phyloP scores from a whole-genome alignment of 1,140 invertebrate genomes.

The Apis cerana region DNA sequence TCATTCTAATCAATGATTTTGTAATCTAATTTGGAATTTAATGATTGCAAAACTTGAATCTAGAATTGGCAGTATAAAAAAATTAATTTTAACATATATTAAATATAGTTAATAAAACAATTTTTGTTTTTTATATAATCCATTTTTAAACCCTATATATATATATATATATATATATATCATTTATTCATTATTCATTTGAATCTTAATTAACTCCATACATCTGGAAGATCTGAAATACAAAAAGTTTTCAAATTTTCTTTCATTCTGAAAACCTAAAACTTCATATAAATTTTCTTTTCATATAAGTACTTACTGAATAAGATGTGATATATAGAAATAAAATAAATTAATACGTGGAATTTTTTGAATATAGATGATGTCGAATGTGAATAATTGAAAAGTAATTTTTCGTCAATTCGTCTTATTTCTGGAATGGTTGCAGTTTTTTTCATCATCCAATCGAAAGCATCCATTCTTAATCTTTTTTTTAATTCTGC shows the following conservation, averaged over 20 bases:
- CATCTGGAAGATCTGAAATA: constrained; percentile 1
- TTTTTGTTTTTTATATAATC: background rate
- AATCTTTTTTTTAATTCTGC: constrained; percentile 86
- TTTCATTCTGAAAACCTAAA: background rate
- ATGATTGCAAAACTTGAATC: background rate
- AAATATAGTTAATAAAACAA: background rate
- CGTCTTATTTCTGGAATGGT: constrained; percentile 82
- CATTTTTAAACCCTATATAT: background rate
- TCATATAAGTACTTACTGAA: constrained; percentile 34
- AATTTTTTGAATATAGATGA: constrained; percentile 39
- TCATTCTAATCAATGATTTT: too few species aligned
- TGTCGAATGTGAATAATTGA: constrained; percentile 30
- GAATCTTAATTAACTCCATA: constrained; percentile 25
- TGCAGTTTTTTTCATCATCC: constrained; percentile 90
- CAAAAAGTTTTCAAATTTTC: background rate
- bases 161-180: too few species aligned
- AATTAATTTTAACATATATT: background rate
- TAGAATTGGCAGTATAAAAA: constrained; percentile 5
- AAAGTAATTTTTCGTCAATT: constrained; percentile 31
- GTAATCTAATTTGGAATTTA: too few species aligned
- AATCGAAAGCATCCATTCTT: constrained; percentile 87
- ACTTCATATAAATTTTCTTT: background rate
- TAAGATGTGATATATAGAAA: constrained; percentile 32
- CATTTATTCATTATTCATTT: background rate
- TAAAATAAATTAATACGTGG: constrained; percentile 39